A percentile compares a stretch with the other conserved stretches of the same genome.
These are phyloP conservation scores for Hylaea fasciaria DNA, from an alignment of 2,888 invertebrate genomes.

Conservation along the genomic window DNA sequence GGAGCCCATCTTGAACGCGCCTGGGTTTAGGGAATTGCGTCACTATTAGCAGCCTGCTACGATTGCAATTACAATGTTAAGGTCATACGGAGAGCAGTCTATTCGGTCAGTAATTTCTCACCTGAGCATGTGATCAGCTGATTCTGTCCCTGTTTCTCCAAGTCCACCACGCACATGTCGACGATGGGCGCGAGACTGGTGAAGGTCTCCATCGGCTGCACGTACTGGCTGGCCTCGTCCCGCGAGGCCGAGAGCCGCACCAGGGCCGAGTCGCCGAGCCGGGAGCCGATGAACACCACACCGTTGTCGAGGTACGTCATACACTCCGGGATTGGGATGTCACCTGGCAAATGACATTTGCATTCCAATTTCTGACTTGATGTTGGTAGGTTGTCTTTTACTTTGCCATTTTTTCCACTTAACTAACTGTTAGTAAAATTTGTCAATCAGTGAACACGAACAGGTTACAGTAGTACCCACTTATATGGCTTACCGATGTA, in stretches of 20 bases:
- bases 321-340: conserved; percentile 97
- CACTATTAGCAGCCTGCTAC: not conserved
- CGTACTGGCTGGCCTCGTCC: conserved; percentile 95
- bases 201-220: conserved; percentile 97
- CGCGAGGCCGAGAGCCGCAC: conserved; percentile 93
- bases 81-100: too few relatives aligned
- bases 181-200: conserved; percentile 99
- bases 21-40: conserved; percentile 55
- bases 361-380: not conserved
- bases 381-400: too few relatives aligned
- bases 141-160: conserved; percentile 98
- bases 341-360: conserved; percentile 80
- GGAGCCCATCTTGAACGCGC: conserved; percentile 98
- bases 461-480: too few relatives aligned
- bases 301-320: conserved; percentile 99
- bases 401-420: not conserved
- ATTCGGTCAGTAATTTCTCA: conserved; percentile 31
- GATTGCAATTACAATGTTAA: too few relatives aligned
- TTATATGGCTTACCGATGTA: too few relatives aligned
- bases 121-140: conserved; percentile 99
- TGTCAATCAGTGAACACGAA: too few relatives aligned
- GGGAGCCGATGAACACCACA: conserved; percentile 97
- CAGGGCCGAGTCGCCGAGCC: conserved; percentile 98
- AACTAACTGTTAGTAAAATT: too few relatives aligned
- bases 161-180: conserved; percentile 98